These are phyloP conservation scores for Acipenser transmontanus DNA, from an alignment of 2,797 vertebrate genomes.

Conservation along the genomic window DNA sequence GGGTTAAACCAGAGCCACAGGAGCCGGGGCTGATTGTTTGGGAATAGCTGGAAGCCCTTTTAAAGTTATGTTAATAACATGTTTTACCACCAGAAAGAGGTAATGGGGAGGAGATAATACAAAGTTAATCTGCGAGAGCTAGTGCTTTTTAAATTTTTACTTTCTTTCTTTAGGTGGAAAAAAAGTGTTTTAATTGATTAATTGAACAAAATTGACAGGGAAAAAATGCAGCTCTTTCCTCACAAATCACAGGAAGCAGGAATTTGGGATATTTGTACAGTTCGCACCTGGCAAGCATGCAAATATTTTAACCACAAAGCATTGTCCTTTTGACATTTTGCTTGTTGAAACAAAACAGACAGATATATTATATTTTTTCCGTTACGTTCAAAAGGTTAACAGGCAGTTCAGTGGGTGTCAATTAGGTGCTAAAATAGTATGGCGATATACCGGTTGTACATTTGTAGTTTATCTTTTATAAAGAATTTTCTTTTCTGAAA, in stretches of 20 bases:
- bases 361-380: constrained; percentile 12
- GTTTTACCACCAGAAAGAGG: constrained; percentile 31
- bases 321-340: constrained; percentile 19
- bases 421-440: no score
- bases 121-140: constrained; percentile 22
- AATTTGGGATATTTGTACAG: constrained; percentile 16
- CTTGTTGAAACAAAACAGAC: constrained; percentile 33
- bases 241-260: constrained; percentile 1
- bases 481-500: neutral
- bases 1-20: constrained; percentile 18
- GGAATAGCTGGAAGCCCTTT: constrained; percentile 26
- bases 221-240: constrained; percentile 10
- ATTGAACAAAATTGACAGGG: constrained; percentile 11
- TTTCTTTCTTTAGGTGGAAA: constrained; percentile 15
- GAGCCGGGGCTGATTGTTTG: constrained; percentile 19
- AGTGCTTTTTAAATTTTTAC: constrained; percentile 18
- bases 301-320: constrained; percentile 9
- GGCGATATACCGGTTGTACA: no score
- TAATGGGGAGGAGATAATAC: constrained; percentile 18
- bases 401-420: constrained; percentile 5
- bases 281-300: constrained; percentile 2
- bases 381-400: neutral
- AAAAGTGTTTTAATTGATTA: constrained; percentile 8
- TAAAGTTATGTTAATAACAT: constrained; percentile 24
- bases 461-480: neutral